Evolutionary conservation across 2,797 vertebrate species (phyloP).

Genomic region (Coluber constrictor): DNA sequence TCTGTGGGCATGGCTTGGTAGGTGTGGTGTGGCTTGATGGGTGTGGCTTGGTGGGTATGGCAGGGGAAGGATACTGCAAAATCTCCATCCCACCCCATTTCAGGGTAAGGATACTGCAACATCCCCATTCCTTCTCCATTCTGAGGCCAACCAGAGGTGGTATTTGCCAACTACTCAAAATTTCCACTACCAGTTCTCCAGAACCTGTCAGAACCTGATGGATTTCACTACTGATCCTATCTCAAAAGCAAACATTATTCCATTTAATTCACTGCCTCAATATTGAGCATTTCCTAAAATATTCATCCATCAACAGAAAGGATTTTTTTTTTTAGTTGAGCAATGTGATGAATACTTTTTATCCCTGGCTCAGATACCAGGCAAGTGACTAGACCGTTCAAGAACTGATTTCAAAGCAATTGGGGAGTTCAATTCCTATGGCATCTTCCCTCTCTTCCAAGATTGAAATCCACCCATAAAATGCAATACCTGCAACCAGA

Average conservation of each 20-base stretch:
- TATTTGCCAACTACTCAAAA: no score
- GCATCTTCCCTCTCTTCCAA: constrained; percentile 18
- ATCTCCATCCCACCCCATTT: no score
- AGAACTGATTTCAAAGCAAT: constrained; percentile 51
- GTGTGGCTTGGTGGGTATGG: no score
- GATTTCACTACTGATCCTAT: not conserved
- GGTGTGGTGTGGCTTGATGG: no score
- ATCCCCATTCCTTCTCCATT: no score
- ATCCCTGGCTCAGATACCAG: constrained; percentile 35
- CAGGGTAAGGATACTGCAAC: no score
- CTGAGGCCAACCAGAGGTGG: no score
- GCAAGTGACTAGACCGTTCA: constrained; percentile 40
- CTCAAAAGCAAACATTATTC: not conserved
- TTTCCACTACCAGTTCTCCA: no score
- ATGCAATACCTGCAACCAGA: constrained; percentile 21
- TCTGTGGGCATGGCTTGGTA: no score
- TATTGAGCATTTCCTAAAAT: constrained; percentile 7
- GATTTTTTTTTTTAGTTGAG: constrained; percentile 13
- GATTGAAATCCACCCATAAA: constrained; percentile 26
- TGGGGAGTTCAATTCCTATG: constrained; percentile 26
- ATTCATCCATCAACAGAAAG: not conserved
- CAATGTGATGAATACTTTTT: constrained; percentile 46
- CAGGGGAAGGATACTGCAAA: no score
- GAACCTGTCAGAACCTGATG: no score
- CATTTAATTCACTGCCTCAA: constrained; percentile 27